Conservation (phyloP, 2,113 vertebrate genomes). For the Chionomys nivalis region DNA sequence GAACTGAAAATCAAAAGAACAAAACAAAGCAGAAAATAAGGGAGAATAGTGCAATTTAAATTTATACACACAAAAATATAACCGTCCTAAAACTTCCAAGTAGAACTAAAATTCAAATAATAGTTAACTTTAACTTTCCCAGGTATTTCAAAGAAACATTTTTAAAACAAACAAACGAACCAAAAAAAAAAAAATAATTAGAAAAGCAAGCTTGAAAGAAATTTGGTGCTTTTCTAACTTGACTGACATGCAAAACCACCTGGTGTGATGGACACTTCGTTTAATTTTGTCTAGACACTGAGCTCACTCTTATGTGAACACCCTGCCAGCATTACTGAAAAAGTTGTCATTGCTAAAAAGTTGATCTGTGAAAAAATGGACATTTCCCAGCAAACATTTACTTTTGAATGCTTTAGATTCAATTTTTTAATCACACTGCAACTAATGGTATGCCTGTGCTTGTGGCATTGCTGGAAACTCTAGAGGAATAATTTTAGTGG, state of each 20-base stretch:
- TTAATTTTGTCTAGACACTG: slow-evolving; percentile 21
- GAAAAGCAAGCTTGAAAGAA: slow-evolving; percentile 37
- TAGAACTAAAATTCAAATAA: neutral
- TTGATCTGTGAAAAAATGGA: neutral
- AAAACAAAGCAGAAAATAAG: slow-evolving; percentile 68
- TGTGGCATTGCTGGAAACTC: neutral
- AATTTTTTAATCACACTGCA: neutral
- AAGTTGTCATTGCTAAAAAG: neutral
- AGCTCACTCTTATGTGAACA: neutral
- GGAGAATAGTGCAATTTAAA: slow-evolving; percentile 45
- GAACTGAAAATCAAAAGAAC: slow-evolving; percentile 75
- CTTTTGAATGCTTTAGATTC: slow-evolving; percentile 16
- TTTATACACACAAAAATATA: slow-evolving; percentile 46
- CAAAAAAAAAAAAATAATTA: neutral
- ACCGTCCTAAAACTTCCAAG: slow-evolving; percentile 5
- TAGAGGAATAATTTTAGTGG: slow-evolving; percentile 8
- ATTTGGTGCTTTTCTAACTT: slow-evolving; percentile 33
- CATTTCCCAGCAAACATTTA: neutral
- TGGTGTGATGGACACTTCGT: neutral
- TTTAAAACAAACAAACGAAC: slow-evolving; percentile 27
- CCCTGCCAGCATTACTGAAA: neutral
- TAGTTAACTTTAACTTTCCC: neutral
- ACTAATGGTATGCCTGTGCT: neutral
- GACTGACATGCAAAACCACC: slow-evolving; percentile 13
- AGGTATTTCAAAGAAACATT: neutral